Conservation (phyloP, 2,888 invertebrate species). For the Abrostola triplasia region DNA sequence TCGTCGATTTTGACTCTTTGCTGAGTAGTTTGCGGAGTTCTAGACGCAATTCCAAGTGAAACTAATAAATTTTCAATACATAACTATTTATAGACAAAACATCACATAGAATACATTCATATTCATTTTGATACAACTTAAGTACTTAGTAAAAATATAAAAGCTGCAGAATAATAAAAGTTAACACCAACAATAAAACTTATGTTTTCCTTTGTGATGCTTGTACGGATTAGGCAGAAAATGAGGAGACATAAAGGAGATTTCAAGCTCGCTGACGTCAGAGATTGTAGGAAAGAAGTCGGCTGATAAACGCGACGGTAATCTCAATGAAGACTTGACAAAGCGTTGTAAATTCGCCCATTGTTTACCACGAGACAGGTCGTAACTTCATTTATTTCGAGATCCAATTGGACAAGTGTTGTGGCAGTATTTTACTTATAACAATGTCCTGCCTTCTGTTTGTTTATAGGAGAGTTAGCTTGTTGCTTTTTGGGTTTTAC, state of each 20-base stretch:
- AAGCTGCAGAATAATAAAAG: conserved; percentile 8
- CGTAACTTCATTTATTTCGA: conserved; percentile 41
- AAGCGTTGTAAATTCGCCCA: conserved; percentile 44
- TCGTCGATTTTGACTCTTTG: conserved; percentile 13
- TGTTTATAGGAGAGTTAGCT: neutral
- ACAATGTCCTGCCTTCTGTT: conserved; percentile 10
- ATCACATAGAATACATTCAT: too few relatives aligned
- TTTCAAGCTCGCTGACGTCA: conserved; percentile 35
- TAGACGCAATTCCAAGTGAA: neutral
- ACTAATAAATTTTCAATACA: too few relatives aligned
- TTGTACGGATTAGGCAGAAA: conserved; percentile 15
- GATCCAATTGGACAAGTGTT: conserved; percentile 32
- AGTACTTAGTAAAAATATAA: neutral
- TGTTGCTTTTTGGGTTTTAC: neutral
- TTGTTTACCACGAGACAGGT: conserved; percentile 38
- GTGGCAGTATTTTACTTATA: conserved; percentile 14
- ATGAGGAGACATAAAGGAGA: conserved; percentile 27
- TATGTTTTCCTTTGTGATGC: conserved; percentile 2
- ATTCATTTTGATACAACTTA: too few relatives aligned
- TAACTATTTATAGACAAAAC: too few relatives aligned
- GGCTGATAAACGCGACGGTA: conserved; percentile 41
- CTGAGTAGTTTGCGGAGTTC: conserved; percentile 7
- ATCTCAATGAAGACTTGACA: conserved; percentile 48
- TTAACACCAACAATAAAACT: conserved; percentile 16
- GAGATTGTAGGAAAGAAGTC: conserved; percentile 22